phyloP scores from a whole-genome alignment of 35 echinoderm and acorn worm genomes.

The Hemicentrotus pulcherrimus region DNA sequence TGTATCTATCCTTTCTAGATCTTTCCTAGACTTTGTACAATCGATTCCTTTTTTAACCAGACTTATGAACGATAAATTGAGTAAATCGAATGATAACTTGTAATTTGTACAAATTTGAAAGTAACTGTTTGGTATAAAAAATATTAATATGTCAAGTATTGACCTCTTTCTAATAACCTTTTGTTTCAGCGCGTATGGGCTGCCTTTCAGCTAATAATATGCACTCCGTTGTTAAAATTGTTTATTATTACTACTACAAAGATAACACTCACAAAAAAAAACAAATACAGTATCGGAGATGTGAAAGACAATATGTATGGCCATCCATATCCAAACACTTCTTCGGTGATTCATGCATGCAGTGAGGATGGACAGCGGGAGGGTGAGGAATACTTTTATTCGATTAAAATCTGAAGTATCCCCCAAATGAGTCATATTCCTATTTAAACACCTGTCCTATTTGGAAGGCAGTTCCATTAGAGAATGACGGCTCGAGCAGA shows the following conservation, averaged over 20 bases:
- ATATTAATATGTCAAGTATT: too few species aligned
- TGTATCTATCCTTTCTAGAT: too few species aligned
- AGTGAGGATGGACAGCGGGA: background rate
- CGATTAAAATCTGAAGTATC: conserved; percentile 29
- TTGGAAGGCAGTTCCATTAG: conserved; percentile 24
- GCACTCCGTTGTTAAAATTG: too few species aligned
- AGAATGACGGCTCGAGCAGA: background rate
- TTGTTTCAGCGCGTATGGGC: too few species aligned
- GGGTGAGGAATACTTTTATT: conserved; percentile 4
- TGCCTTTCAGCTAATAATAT: too few species aligned
- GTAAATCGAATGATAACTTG: too few species aligned
- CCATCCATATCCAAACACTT: background rate
- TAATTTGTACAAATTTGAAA: too few species aligned
- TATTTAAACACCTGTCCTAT: conserved; percentile 5
- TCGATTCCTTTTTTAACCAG: too few species aligned
- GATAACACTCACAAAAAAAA: background rate
- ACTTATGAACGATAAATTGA: too few species aligned
- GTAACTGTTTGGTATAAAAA: too few species aligned
- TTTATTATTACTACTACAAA: background rate
- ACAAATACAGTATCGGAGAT: background rate
- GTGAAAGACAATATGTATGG: background rate
- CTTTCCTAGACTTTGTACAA: too few species aligned
- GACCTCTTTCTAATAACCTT: too few species aligned
- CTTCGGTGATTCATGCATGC: background rate
- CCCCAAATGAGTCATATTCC: background rate